phyloP scores from a whole-genome alignment of 2,113 vertebrate species.

The Collichthys lucidus region DNA sequence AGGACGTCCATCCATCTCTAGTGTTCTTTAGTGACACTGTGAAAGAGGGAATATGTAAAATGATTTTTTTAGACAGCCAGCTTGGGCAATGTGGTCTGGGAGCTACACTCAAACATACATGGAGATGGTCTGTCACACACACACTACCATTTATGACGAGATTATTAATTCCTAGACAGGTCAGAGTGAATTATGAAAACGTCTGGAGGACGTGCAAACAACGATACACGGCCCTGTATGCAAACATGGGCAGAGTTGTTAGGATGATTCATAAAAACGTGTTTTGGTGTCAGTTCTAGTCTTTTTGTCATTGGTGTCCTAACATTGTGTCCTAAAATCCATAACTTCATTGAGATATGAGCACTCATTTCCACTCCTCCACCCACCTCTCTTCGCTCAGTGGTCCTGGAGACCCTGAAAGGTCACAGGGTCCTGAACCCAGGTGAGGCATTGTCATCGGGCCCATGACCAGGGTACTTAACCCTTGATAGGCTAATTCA shows the following conservation, averaged over 20 bases:
- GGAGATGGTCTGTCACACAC: background rate
- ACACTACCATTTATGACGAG: background rate
- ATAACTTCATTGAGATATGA: slow-evolving; percentile 72
- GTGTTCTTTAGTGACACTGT: background rate
- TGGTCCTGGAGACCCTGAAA: slow-evolving; percentile 54
- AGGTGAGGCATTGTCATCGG: slow-evolving; percentile 82
- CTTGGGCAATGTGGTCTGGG: background rate
- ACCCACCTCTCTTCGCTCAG: slow-evolving; percentile 34
- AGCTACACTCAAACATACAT: background rate
- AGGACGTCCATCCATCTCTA: background rate
- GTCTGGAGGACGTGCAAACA: too few relatives aligned
- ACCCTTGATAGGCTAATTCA: slow-evolving; percentile 80
- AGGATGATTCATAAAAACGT: background rate
- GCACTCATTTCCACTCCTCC: slow-evolving; percentile 53
- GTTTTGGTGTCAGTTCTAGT: background rate
- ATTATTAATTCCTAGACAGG: background rate
- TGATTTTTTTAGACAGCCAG: background rate
- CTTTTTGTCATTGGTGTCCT: background rate
- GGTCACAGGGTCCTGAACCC: slow-evolving; percentile 66
- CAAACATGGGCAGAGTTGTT: background rate
- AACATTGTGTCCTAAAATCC: background rate
- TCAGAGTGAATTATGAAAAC: background rate
- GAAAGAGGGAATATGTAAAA: background rate
- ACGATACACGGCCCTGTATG: too few relatives aligned
- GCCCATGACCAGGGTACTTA: slow-evolving; percentile 80